Percentiles rank a stretch among this genome's conserved stretches.
These are phyloP conservation scores for Spilogale gracilis DNA, from an alignment of 2,113 vertebrate species.

Conservation along the genomic window DNA sequence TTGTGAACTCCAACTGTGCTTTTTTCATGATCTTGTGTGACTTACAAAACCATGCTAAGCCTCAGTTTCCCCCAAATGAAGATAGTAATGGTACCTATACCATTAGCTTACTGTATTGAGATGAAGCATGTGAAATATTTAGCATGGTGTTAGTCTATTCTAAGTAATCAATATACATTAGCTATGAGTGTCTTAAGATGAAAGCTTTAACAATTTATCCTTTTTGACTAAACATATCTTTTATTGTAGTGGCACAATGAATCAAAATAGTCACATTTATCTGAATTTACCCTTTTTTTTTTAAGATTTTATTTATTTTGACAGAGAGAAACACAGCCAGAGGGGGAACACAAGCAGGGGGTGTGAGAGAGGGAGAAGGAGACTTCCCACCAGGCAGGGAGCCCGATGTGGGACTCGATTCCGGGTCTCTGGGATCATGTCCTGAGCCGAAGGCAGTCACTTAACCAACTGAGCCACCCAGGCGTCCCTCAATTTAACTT, in stretches of 20 bases:
- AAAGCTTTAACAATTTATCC: not conserved
- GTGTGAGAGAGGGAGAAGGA: no score
- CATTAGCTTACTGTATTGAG: not conserved
- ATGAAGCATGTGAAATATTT: slow-evolving; percentile 2
- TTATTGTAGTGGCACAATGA: slow-evolving; percentile 7
- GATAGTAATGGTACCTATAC: not conserved
- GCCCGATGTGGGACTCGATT: no score
- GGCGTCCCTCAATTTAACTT: not conserved
- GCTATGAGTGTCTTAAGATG: not conserved
- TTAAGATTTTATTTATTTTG: no score
- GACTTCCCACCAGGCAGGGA: no score
- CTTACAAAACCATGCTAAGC: not conserved
- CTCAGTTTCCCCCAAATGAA: not conserved
- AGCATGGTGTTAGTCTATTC: not conserved
- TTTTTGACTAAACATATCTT: not conserved
- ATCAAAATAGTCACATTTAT: not conserved
- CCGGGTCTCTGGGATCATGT: no score
- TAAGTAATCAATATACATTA: not conserved
- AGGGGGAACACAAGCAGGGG: no score
- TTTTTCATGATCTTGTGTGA: not conserved
- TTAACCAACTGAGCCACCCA: no score
- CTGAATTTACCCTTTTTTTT: not conserved
- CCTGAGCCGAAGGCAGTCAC: no score
- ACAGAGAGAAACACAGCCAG: no score
- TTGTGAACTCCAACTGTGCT: not conserved